Evolutionary conservation across 1,140 invertebrate species (phyloP).

Genomic region (Brachionus rubens): DNA sequence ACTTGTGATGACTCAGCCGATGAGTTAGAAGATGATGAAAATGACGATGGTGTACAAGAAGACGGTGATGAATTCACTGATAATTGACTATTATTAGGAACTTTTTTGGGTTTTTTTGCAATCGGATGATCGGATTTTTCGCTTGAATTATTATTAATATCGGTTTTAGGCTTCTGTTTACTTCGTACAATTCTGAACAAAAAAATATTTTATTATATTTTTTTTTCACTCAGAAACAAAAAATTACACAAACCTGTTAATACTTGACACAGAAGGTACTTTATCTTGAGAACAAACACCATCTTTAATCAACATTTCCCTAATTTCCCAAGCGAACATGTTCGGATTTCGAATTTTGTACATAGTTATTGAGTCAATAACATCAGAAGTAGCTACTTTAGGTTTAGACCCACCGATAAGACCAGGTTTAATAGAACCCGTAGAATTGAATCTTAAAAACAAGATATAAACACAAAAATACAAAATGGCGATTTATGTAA

Average conservation of each 20-base stretch:
- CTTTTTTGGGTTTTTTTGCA: background rate
- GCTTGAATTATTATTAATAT: conserved; percentile 4
- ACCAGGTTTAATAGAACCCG: conserved; percentile 94
- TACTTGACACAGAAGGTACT: conserved; percentile 95
- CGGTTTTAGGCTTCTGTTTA: conserved; percentile 25
- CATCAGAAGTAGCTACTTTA: conserved; percentile 95
- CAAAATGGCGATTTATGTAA: background rate
- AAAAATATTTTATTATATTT: background rate
- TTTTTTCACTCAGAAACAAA: conserved; percentile 50
- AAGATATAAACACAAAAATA: too few species aligned
- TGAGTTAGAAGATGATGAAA: conserved; percentile 13
- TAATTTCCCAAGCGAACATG: conserved; percentile 99
- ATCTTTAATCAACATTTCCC: conserved; percentile 89
- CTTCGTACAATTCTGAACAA: conserved; percentile 18
- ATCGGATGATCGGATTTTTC: background rate
- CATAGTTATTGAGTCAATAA: conserved; percentile 94
- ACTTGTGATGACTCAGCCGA: conserved; percentile 19
- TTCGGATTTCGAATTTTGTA: conserved; percentile 98
- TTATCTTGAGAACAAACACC: conserved; percentile 96
- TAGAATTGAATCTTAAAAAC: conserved; percentile 86
- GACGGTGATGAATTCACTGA: conserved; percentile 28
- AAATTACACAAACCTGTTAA: conserved; percentile 77
- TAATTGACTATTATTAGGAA: conserved; percentile 11
- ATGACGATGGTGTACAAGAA: conserved; percentile 26
- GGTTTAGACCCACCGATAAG: conserved; percentile 98